Evolutionary conservation across 2,113 vertebrate species (phyloP), one percentile per base, ranked within the genome.

Genomic region (Hemicordylus capensis): DNA sequence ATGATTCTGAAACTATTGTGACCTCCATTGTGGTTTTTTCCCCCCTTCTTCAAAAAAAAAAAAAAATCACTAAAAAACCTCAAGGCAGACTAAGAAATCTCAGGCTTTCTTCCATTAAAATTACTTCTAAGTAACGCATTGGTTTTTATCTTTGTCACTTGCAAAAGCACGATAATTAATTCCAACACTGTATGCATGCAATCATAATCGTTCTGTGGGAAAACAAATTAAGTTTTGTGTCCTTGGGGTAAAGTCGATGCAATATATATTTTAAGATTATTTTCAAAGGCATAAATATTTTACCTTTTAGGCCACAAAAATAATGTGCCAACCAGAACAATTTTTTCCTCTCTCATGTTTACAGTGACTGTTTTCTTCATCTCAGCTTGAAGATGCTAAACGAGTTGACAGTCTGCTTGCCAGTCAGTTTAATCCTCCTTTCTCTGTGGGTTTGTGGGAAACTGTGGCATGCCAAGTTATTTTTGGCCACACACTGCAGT

Each of bases 381-480:
- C 83, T 92, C 73, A 93, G 88, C 85, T 87, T 34, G 59, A 85
- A 94, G 92, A 87, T 74, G 42, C 85, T 85, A 86, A 89, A n/a
- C 0, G 6, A 92, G 89, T 83, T 93, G 95, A 92, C 94, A 94
- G 91, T 46, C 92, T 93, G 92, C 90, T 90, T 91, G 92, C 93
- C 95, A 93, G 81, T 91, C 87, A 81, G 87, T 84, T 89, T 92
- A 88, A 89, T 92, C 92, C 92, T 90, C 31, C 75, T 82, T 89
- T 90, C 91, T 94, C 79, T 3, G 56, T 83, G 86, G 94, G 82
- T 92, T 93, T 94, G 90, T 94, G 89, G 94, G 86, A 91, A 93
- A 95, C 37, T 64, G 87, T 90, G 90, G 90, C 90, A 84, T 87
- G 90, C 95, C 96, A 93, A 90, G 96, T 93, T 95, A 96, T 96